Conservation (phyloP, 2,113 vertebrate species). For the Tragelaphus buxtoni region DNA sequence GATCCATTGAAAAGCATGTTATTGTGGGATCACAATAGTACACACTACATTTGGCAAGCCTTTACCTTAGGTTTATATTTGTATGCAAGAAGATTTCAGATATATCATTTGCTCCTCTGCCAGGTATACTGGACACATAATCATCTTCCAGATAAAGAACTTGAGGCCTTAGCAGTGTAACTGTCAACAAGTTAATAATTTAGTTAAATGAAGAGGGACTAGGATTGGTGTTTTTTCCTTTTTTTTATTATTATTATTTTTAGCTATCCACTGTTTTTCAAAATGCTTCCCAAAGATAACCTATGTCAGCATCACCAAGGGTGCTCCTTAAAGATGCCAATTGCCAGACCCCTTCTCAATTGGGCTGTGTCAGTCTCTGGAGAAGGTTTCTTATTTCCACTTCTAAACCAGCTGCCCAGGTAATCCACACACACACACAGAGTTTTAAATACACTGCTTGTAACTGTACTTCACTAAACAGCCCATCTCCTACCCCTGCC, state of each 20-base stretch:
- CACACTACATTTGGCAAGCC: conserved; percentile 4
- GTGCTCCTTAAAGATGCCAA: neutral
- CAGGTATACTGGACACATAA: neutral
- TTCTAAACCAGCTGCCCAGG: neutral
- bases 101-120: conserved; percentile 8
- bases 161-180: neutral
- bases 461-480: neutral
- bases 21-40: conserved; percentile 26
- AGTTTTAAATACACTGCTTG: neutral
- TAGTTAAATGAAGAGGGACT: neutral
- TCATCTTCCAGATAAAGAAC: conserved; percentile 22
- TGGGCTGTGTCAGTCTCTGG: neutral
- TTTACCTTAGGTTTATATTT: conserved; percentile 36
- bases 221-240: neutral
- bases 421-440: neutral
- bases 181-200: conserved; percentile 22
- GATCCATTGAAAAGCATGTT: conserved; percentile 30
- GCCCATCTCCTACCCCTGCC: neutral
- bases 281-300: neutral
- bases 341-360: neutral
- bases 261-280: neutral
- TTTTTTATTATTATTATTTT: neutral
- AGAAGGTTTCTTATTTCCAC: neutral
- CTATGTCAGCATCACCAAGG: neutral
- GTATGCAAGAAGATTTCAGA: conserved; percentile 16